phyloP scores from a whole-genome alignment of 92 coral and sea anemone genomes.

The Epizoanthus illoricatus region DNA sequence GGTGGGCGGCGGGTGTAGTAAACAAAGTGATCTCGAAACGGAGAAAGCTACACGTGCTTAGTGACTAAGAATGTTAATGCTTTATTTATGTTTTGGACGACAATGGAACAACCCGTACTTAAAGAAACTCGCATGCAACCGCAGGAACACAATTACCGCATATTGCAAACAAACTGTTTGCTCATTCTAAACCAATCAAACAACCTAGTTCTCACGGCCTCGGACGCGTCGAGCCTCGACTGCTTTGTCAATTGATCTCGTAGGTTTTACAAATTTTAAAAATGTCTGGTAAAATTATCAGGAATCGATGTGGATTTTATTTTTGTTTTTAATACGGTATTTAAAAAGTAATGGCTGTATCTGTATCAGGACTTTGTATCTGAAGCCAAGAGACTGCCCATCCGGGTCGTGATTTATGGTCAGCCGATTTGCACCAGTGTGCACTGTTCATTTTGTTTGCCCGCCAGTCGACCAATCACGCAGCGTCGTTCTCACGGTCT shows the following conservation, averaged over 20 bases:
- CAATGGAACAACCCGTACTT: conserved; percentile 4
- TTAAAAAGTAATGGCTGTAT: not conserved
- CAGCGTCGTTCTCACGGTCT: conserved; percentile 85
- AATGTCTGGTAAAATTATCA: not conserved
- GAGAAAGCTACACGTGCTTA: conserved; percentile 24
- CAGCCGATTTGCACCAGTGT: conserved; percentile 1
- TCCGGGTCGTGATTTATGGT: not conserved
- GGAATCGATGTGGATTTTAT: not conserved
- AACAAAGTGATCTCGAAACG: not conserved
- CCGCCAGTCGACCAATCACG: conserved; percentile 66
- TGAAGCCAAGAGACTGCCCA: not conserved
- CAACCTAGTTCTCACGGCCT: not conserved
- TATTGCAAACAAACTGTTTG: not conserved
- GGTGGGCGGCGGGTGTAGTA: conserved; percentile 21
- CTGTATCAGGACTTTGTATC: not conserved
- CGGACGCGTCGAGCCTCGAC: not conserved
- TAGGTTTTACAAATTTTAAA: not conserved
- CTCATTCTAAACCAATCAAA: not conserved
- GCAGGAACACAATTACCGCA: not conserved
- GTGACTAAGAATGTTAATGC: conserved; percentile 9
- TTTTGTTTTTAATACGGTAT: too few relatives aligned
- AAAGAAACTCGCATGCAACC: not conserved
- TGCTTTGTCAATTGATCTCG: not conserved
- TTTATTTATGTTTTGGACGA: conserved; percentile 17
- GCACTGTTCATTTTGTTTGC: conserved; percentile 15